Evolutionary conservation across 2,113 vertebrate species (phyloP), one percentile per base, ranked within the genome.

Genomic region (Gulo gulo): DNA sequence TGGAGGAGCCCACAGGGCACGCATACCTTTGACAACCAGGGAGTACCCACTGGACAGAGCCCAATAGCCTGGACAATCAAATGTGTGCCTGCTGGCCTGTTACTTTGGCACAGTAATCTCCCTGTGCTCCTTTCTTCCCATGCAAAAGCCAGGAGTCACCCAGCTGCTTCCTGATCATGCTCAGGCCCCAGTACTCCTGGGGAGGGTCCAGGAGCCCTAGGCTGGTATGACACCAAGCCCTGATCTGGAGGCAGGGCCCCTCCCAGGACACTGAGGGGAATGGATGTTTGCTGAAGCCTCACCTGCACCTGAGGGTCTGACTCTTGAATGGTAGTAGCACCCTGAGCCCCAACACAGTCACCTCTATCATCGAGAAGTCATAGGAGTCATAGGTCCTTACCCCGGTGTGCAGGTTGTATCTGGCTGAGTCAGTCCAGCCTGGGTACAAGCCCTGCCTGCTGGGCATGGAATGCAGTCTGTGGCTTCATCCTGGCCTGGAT

Each of bases 371-470:
- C 34, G 6, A 95, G 74, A 23, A 78, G 55, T 13, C 7, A 8
- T 0, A 13, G 14, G 26, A 78, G 59, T 13, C 7, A 8, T 0
- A 13, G 14, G 21, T 36, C 84, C 98, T 98, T 97, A 99, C 99
- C 99, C 99, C 13, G 99, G 97, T 73, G 99, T 98, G 96, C 99
- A 99, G 16, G 99, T 98, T 0, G 99, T 74, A 4, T 99, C 99
- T 0, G 99, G 99, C 45, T 98, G 97, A 69, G 95, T 98, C 93
- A 99, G 98, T 47, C 99, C 99, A 26, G 99, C 91, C 97, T 98
- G 99, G 26, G 99, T 99, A 91, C 99, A 99, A 91, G 99, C 99
- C 81, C 98, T 99, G 6, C 99, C 99, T 12, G 99, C 99, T 0
- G 99, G 98, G 92, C 99, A 99, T 12, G 96, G 92, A 88, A 98